phyloP scores from a whole-genome alignment of 2,797 vertebrate genomes.

The Anguilla obscura region DNA sequence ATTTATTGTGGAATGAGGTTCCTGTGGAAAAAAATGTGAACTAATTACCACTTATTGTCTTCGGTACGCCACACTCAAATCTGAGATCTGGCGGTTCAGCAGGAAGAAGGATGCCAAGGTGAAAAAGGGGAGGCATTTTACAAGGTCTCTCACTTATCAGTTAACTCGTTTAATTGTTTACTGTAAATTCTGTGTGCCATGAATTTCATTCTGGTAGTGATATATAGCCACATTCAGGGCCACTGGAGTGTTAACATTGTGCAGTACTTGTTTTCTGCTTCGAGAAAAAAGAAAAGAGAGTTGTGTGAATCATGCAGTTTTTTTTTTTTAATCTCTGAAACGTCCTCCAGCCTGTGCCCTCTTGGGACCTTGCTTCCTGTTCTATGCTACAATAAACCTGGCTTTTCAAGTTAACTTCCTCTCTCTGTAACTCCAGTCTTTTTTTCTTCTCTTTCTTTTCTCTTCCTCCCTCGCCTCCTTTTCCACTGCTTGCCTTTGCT shows the following conservation, averaged over 20 bases:
- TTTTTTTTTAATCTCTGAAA: background rate
- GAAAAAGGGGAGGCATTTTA: background rate
- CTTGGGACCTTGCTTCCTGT: background rate
- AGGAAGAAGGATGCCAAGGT: background rate
- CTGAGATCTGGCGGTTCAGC: background rate
- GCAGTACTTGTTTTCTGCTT: background rate
- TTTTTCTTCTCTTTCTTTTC: background rate
- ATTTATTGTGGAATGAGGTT: background rate
- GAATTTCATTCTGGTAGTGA: constrained; percentile 18
- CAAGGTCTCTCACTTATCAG: background rate
- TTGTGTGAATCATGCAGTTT: background rate
- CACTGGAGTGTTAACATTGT: background rate
- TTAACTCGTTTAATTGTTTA: constrained; percentile 28
- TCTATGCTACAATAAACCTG: background rate
- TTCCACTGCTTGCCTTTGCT: constrained; percentile 8
- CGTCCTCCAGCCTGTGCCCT: background rate
- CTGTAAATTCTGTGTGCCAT: background rate
- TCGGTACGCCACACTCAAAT: background rate
- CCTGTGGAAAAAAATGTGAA: background rate
- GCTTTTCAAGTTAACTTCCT: background rate
- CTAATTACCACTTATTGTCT: background rate
- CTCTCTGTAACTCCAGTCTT: constrained; percentile 13
- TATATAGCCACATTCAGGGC: background rate
- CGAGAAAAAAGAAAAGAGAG: background rate
- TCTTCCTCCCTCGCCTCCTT: background rate